These are phyloP conservation scores for Drosophila ohnishii DNA, from an alignment of 1,140 invertebrate genomes.

Conservation along the genomic window DNA sequence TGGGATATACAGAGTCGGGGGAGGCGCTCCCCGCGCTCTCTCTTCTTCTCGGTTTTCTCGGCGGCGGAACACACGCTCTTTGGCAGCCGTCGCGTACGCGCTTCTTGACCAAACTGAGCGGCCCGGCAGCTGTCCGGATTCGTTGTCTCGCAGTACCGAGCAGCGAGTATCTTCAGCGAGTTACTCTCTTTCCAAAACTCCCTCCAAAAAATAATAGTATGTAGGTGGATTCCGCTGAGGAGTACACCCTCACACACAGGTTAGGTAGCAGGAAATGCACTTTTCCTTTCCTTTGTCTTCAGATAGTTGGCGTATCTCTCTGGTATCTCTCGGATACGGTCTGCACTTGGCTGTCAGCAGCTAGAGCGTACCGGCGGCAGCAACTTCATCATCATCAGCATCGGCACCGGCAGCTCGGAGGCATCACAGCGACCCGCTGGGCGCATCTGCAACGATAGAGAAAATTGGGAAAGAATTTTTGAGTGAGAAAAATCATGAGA, in stretches of 20 bases:
- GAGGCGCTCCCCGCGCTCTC: constrained; percentile 14
- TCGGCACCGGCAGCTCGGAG: constrained; percentile 34
- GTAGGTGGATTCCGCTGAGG: constrained; percentile 29
- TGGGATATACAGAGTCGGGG: constrained; percentile 3
- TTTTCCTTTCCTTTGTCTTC: constrained; percentile 49
- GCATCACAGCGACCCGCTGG: constrained; percentile 58
- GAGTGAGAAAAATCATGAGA: constrained; percentile 68
- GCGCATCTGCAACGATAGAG: constrained; percentile 60
- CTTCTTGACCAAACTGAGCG: constrained; percentile 45
- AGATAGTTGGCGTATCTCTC: constrained; percentile 20
- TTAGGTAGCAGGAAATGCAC: constrained; percentile 75
- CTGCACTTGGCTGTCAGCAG: constrained; percentile 76
- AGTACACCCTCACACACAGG: constrained; percentile 28
- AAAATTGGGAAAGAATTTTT: constrained; percentile 31
- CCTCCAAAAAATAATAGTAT: constrained; percentile 4
- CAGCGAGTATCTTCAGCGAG: constrained; percentile 15
- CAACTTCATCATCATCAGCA: constrained; percentile 67
- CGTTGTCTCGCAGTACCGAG: background rate
- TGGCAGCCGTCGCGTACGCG: constrained; percentile 43
- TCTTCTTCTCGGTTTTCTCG: background rate
- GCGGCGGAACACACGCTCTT: constrained; percentile 22
- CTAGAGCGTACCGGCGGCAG: constrained; percentile 55
- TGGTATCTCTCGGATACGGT: constrained; percentile 51
- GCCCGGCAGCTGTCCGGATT: constrained; percentile 17
- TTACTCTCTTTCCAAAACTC: constrained; percentile 26